These are phyloP conservation scores for Lacerta bilineata DNA, from an alignment of 2,797 vertebrate genomes.

Conservation along the genomic window DNA sequence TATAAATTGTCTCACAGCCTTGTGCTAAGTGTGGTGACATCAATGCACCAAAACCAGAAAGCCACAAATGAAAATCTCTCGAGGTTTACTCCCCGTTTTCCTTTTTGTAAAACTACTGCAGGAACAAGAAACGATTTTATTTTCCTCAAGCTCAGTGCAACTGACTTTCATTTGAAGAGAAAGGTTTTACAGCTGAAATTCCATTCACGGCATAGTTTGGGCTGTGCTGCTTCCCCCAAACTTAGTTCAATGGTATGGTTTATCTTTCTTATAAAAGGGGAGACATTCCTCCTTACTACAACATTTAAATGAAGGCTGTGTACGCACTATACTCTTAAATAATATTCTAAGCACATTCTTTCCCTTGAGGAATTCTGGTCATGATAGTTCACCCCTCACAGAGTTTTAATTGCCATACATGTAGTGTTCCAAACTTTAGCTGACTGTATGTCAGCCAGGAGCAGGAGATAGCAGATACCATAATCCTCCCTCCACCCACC, in stretches of 20 bases:
- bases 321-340: too few species aligned
- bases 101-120: conserved; percentile 62
- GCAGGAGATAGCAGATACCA: neutral
- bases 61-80: conserved; percentile 55
- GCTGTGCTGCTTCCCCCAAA: conserved; percentile 44
- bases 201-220: conserved; percentile 59
- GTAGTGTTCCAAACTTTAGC: conserved; percentile 5
- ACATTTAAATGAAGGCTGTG: neutral
- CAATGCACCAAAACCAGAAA: conserved; percentile 48
- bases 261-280: neutral
- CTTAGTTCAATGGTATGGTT: neutral
- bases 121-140: conserved; percentile 48
- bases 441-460: neutral
- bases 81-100: conserved; percentile 68
- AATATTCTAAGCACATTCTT: too few species aligned
- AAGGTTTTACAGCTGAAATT: conserved; percentile 50
- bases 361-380: too few species aligned
- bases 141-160: conserved; percentile 55
- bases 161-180: conserved; percentile 37
- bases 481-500: neutral
- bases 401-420: neutral
- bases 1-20: conserved; percentile 60
- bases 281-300: neutral
- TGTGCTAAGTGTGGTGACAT: conserved; percentile 60
- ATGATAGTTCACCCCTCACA: too few species aligned